Evolutionary conservation across 2,888 invertebrate genomes (phyloP), one percentile per base, ranked within the genome.

Genomic region (Creontiades dilutus): DNA sequence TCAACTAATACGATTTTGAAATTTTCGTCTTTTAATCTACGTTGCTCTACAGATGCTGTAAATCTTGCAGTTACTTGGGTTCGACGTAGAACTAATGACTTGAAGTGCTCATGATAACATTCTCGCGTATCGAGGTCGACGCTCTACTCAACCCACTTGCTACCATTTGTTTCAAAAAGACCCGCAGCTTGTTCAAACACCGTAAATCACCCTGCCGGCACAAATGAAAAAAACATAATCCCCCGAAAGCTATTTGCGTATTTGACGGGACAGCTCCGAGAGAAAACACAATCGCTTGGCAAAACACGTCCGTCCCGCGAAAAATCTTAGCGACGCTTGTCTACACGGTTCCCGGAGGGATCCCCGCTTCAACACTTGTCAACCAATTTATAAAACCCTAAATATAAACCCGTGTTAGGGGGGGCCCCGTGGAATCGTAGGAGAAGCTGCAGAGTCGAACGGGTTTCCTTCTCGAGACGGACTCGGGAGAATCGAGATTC

Each of bases 231-330:
- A 61, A 61, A 61, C 61, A 61, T 61, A 61, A 61, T 16, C 61
- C 61, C 61, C 19, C 61, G n/a, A 61, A 61, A 61, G 61, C 61
- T 61, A 61, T 61, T 61, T 61, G 61, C 61, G 61, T 61, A 61
- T 61, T 61, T 61, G 61, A 61, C 61, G 61, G 61, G 61, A 61
- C 61, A 61, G 61, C 19, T 61, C n/a, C 3, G 61, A 16, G 19
- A 61, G 61, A 61, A 19, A 61, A 61, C 61, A 61, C 61, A 61
- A 61, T 61, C 61, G 61, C 61, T 61, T 61, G 61, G 61, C 61
- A 61, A 61, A 61, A 61, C 61, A 61, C 61, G 61, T 61, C 61
- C 61, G 61, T 61, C 61, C 19, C 61, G 61, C 61, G 61, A 61
- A 61, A 61, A 61, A 61, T 61, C 61, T 61, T 61, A 61, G 61